These are phyloP conservation scores for Drosophila insularis DNA, from an alignment of 1,140 invertebrate genomes.

Conservation along the genomic window DNA sequence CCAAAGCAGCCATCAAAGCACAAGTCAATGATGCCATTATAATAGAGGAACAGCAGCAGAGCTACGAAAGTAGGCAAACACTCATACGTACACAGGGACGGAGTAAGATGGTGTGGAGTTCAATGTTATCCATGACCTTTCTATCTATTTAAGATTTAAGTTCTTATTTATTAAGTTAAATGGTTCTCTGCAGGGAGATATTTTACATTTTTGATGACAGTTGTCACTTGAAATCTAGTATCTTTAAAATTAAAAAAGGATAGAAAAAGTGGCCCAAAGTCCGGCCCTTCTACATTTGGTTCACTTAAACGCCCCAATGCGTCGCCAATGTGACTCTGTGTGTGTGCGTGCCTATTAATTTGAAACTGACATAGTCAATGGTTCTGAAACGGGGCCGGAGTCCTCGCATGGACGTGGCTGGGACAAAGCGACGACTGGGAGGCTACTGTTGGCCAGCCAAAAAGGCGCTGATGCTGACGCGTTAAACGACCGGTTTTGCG, in stretches of 20 bases:
- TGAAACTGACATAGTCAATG: constrained; percentile 73
- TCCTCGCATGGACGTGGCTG: constrained; percentile 53
- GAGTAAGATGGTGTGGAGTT: neutral
- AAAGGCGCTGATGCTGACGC: constrained; percentile 73
- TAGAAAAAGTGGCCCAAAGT: neutral
- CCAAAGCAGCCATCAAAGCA: constrained; percentile 61
- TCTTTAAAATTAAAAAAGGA: no score
- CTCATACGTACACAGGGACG: constrained; percentile 26
- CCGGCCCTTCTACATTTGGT: neutral
- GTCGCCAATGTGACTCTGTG: constrained; percentile 28
- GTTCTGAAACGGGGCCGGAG: constrained; percentile 23
- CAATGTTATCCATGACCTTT: no score
- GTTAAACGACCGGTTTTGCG: constrained; percentile 67
- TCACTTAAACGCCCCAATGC: constrained; percentile 37
- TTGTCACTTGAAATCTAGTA: neutral
- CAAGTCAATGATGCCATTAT: constrained; percentile 75
- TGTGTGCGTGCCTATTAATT: constrained; percentile 70
- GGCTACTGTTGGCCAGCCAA: constrained; percentile 62
- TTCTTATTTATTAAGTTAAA: no score
- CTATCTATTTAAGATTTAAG: no score
- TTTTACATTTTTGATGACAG: no score
- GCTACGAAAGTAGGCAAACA: constrained; percentile 51
- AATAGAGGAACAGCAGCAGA: constrained; percentile 44
- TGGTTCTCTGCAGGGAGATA: no score
- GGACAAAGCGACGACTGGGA: constrained; percentile 46